phyloP scores from a whole-genome alignment of 2,797 vertebrate species.

The Coregonus sp. region DNA sequence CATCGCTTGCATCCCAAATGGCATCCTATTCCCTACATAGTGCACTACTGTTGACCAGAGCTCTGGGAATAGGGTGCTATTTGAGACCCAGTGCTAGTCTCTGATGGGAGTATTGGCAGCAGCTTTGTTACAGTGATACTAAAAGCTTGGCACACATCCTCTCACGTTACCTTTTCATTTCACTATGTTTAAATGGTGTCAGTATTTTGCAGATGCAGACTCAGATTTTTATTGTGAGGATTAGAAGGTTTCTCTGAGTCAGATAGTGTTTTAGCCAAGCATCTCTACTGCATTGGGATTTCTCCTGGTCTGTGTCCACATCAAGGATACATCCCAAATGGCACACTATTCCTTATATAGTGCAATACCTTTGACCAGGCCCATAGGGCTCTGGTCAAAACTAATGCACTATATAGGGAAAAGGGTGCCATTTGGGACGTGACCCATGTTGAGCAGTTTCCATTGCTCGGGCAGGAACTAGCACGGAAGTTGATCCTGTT shows the following conservation, averaged over 20 bases:
- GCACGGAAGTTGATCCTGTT: background rate
- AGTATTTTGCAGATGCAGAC: conserved; percentile 1
- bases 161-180: background rate
- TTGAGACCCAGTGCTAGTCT: no score
- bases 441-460: background rate
- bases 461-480: background rate
- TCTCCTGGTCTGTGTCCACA: no score
- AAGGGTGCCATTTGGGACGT: background rate
- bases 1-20: background rate
- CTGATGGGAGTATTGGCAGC: background rate
- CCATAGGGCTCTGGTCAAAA: no score
- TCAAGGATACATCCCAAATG: background rate
- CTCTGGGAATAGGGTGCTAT: no score
- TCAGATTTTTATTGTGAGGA: background rate
- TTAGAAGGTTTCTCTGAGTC: no score
- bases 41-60: no score
- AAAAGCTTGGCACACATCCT: background rate
- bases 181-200: background rate
- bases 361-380: no score
- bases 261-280: no score
- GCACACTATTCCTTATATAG: no score
- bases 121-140: background rate
- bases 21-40: no score
- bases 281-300: no score
- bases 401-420: no score